Percentiles rank a stretch among this genome's conserved stretches.
Evolutionary conservation across 2,888 invertebrate species (phyloP).

Genomic region (Epinotia brunnichana): DNA sequence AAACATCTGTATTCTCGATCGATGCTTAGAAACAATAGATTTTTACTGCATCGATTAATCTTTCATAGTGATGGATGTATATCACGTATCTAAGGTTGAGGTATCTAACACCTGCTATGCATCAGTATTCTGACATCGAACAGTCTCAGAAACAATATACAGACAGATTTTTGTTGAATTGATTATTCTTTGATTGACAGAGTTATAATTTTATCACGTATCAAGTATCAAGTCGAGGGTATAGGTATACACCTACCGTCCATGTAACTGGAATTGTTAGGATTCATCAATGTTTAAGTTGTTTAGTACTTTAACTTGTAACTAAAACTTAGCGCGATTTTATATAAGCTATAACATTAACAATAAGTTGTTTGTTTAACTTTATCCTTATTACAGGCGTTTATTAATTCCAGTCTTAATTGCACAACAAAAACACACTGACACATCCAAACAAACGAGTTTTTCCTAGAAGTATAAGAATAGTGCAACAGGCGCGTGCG

Average conservation of each 20-base stretch:
- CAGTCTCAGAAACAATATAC: constrained; percentile 16
- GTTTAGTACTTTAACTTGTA: no score
- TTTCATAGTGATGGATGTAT: constrained; percentile 13
- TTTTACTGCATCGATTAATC: constrained; percentile 24
- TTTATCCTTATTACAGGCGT: not conserved
- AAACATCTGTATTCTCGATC: constrained; percentile 27
- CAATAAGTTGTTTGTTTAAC: not conserved
- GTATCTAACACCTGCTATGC: constrained; percentile 2
- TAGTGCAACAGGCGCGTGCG: constrained; percentile 46
- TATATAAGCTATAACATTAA: not conserved
- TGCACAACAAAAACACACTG: constrained; percentile 1
- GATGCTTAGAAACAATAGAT: constrained; percentile 20
- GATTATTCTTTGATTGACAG: constrained; percentile 10
- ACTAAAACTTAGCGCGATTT: not conserved
- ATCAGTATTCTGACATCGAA: constrained; percentile 29
- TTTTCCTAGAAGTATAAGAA: constrained; percentile 1
- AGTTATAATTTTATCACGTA: not conserved
- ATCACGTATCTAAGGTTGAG: constrained; percentile 4
- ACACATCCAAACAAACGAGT: not conserved
- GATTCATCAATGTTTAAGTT: no score
- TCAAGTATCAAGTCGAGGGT: not conserved
- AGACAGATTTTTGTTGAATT: not conserved
- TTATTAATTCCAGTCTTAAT: not conserved
- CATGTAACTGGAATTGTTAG: no score
- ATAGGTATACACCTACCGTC: not conserved